A percentile compares a stretch with the other conserved stretches of the same genome.
These are phyloP conservation scores for Geotrupes spiniger DNA, from an alignment of 2,888 invertebrate genomes.

Conservation along the genomic window DNA sequence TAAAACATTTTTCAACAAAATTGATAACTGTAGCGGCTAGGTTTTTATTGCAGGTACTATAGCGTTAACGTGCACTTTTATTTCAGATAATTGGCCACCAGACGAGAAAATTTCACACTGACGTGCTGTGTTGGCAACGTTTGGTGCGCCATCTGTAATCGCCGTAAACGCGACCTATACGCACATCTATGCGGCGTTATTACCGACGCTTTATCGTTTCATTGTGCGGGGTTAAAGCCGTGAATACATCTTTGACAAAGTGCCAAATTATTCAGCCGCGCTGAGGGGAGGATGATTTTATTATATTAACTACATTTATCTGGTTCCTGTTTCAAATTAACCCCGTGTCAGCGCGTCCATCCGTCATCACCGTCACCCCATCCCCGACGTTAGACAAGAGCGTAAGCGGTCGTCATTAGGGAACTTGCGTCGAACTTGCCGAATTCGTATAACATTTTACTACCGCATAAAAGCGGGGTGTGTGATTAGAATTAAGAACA, in stretches of 20 bases:
- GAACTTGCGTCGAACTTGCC: conserved; percentile 25
- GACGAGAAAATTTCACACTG: too few relatives aligned
- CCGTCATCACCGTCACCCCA: conserved; percentile 37
- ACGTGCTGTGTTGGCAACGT: too few relatives aligned
- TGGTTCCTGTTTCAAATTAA: conserved; percentile 47
- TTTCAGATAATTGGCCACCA: too few relatives aligned
- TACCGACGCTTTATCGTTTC: conserved; percentile 23
- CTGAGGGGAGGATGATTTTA: conserved; percentile 33
- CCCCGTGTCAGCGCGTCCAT: conserved; percentile 44
- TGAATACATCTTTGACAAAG: conserved; percentile 27
- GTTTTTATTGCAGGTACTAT: too few relatives aligned
- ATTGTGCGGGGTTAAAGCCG: conserved; percentile 23
- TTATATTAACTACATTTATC: conserved; percentile 47
- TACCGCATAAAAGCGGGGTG: conserved; percentile 28
- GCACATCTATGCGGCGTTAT: conserved; percentile 17
- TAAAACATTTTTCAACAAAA: too few relatives aligned
- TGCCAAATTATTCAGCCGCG: conserved; percentile 27
- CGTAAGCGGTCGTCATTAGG: conserved; percentile 28
- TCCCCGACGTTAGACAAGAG: conserved; percentile 19
- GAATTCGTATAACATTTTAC: conserved; percentile 27
- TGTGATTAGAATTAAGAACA: conserved; percentile 31
- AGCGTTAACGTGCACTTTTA: too few relatives aligned
- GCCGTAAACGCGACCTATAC: conserved; percentile 23
- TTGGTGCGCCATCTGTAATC: conserved; percentile 23
- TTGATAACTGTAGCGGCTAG: too few relatives aligned